Percentiles rank a stretch among this genome's conserved stretches.
These are phyloP conservation scores for Rotaria macrura DNA, from an alignment of 2,888 invertebrate genomes.

Conservation along the genomic window DNA sequence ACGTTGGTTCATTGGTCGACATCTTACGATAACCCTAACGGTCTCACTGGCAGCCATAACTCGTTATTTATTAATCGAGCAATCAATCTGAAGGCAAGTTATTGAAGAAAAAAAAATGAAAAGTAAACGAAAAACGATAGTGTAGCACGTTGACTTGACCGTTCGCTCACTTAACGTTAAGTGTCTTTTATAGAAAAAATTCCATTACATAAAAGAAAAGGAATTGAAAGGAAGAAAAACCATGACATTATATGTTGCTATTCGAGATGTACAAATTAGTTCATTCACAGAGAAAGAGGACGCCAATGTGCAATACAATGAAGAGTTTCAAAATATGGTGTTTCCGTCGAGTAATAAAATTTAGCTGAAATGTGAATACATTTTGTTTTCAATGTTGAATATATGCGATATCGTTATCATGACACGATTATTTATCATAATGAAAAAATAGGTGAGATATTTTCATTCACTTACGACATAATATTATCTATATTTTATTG, in stretches of 20 bases:
- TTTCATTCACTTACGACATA: too few species aligned
- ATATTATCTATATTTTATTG: too few species aligned
- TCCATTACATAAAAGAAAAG: background rate
- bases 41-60: constrained; percentile 52
- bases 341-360: too few species aligned
- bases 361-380: too few species aligned
- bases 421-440: too few species aligned
- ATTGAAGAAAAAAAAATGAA: background rate
- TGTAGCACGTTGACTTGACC: background rate
- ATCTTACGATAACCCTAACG: constrained; percentile 72
- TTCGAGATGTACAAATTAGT: background rate
- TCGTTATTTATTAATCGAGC: background rate
- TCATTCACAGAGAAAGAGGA: background rate
- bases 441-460: too few species aligned
- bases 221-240: background rate
- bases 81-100: background rate
- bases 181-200: background rate
- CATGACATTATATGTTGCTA: background rate
- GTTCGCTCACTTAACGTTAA: background rate
- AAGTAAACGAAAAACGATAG: background rate
- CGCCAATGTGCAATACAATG: background rate
- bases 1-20: constrained; percentile 70
- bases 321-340: too few species aligned
- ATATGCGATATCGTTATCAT: too few species aligned
- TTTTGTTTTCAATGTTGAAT: too few species aligned